Evolutionary conservation across 2,888 invertebrate genomes (phyloP).

Genomic region (Plagodis dolabraria): DNA sequence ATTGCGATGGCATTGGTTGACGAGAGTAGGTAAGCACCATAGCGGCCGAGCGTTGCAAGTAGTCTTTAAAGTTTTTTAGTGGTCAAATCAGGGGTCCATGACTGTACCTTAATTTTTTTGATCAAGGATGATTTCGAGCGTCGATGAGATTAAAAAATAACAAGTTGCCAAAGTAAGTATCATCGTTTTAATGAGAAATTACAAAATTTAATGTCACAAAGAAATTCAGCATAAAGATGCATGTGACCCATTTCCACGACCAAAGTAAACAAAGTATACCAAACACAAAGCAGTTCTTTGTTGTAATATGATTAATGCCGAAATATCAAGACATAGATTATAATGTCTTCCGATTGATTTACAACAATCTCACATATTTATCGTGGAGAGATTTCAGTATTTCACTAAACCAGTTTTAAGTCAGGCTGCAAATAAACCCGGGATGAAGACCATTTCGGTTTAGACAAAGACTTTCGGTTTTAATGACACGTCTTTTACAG

Average conservation of each 20-base stretch:
- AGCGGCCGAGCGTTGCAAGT: no score
- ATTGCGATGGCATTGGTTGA: no score
- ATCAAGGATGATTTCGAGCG: no score
- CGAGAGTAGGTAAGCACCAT: no score
- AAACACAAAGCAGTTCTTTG: constrained; percentile 25
- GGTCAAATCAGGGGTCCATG: no score
- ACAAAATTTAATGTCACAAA: constrained; percentile 24
- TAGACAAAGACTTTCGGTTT: constrained; percentile 53
- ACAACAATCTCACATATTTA: constrained; percentile 35
- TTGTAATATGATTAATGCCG: constrained; percentile 26
- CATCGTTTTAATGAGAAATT: constrained; percentile 4
- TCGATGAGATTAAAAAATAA: not conserved
- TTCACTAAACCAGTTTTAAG: constrained; percentile 27
- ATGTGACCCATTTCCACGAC: constrained; percentile 26
- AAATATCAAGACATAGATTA: constrained; percentile 28
- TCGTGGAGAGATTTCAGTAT: constrained; percentile 15
- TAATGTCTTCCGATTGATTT: constrained; percentile 38
- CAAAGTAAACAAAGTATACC: constrained; percentile 22
- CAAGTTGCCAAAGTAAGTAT: not conserved
- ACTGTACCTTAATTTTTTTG: no score
- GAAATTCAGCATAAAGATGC: constrained; percentile 15
- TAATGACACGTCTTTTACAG: constrained; percentile 40
- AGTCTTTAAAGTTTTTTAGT: no score
- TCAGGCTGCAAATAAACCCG: constrained; percentile 42
- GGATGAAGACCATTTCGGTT: constrained; percentile 42